Conservation (phyloP, 2,113 vertebrate genomes). For the Podarcis raffonei region DNA sequence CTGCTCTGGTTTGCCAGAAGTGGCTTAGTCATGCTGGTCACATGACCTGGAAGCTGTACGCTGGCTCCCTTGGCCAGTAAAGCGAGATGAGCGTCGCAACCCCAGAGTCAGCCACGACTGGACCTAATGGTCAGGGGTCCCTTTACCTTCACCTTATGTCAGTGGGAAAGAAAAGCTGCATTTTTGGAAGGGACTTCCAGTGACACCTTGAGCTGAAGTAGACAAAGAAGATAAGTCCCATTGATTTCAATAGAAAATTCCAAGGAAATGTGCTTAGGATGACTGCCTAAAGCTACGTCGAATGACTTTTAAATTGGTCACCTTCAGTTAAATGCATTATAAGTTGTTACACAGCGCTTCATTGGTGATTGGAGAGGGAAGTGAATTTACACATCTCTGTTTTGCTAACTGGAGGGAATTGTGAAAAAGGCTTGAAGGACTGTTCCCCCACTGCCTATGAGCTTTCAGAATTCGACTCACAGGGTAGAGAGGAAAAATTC, state of each 20-base stretch:
- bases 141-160: neutral
- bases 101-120: too few species aligned
- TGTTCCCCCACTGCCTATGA: neutral
- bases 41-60: too few species aligned
- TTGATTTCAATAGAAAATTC: constrained; percentile 14
- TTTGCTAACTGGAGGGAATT: neutral
- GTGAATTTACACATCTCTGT: neutral
- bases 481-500: neutral
- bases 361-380: neutral
- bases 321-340: constrained; percentile 16
- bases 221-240: neutral
- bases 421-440: neutral
- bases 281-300: constrained; percentile 11
- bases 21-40: too few species aligned
- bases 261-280: constrained; percentile 21
- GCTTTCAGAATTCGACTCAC: neutral
- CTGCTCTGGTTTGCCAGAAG: too few species aligned
- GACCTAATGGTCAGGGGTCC: too few species aligned
- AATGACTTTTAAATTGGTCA: constrained; percentile 38
- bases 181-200: neutral
- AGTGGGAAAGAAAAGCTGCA: neutral
- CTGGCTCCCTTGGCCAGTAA: too few species aligned
- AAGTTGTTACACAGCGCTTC: constrained; percentile 7
- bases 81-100: too few species aligned
- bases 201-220: constrained; percentile 1